phyloP scores from a whole-genome alignment of 2,797 vertebrate species.

The Saxicola maurus region DNA sequence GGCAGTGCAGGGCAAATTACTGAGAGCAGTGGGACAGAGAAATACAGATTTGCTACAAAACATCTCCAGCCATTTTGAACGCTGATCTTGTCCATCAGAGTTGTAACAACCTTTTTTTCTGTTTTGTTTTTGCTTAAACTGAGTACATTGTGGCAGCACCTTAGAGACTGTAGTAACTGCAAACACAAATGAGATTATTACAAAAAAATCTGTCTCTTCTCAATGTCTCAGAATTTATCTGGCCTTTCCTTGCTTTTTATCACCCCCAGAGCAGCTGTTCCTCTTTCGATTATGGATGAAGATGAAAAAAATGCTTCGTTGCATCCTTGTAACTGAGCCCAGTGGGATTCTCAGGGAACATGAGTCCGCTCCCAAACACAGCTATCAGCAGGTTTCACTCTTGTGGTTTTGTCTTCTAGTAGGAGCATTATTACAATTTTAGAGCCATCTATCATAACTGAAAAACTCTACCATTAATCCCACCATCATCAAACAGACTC shows the following conservation, averaged over 20 bases:
- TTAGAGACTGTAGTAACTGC: background rate
- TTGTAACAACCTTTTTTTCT: background rate
- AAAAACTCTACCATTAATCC: background rate
- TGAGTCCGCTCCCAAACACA: background rate
- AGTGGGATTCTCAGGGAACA: background rate
- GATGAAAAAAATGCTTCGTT: background rate
- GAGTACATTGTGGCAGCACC: background rate
- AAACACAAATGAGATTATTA: background rate
- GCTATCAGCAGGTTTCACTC: background rate
- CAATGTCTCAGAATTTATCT: background rate
- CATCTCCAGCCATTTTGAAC: background rate
- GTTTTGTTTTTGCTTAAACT: background rate
- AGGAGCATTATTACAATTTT: background rate
- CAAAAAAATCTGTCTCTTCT: background rate
- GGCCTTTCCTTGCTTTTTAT: background rate
- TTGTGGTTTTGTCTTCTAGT: background rate
- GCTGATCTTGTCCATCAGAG: background rate
- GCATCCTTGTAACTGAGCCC: background rate
- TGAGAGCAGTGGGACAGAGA: background rate
- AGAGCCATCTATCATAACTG: background rate
- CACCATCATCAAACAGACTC: fast-evolving
- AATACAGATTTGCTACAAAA: background rate
- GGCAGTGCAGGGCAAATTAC: background rate
- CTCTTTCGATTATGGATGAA: background rate
- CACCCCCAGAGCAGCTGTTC: background rate